A percentile compares a stretch with the other conserved stretches of the same genome.
phyloP scores from a whole-genome alignment of 2,888 invertebrate genomes.

The Polyommatus icarus region DNA sequence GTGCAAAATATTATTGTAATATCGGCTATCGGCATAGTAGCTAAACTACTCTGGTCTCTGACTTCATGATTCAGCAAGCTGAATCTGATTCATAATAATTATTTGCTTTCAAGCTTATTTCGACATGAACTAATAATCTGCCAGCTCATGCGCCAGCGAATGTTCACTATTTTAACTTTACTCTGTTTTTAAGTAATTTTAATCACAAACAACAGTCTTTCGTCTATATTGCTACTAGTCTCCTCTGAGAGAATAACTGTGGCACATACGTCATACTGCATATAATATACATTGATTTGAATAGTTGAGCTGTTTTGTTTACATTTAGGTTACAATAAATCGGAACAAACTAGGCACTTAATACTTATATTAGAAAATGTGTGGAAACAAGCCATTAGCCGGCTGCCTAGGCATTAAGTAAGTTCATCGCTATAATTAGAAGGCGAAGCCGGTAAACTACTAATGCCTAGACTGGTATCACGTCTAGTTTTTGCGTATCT shows the following conservation, averaged over 20 bases:
- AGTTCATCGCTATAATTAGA: slow-evolving; percentile 18
- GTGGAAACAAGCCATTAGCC: neutral
- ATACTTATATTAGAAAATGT: neutral
- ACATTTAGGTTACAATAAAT: neutral
- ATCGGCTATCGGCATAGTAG: too few relatives aligned
- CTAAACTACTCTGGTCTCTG: neutral
- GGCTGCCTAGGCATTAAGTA: neutral
- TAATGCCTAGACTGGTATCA: slow-evolving; percentile 39
- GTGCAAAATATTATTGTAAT: too few relatives aligned
- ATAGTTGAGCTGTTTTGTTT: neutral
- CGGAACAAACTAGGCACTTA: neutral
- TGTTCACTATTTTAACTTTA: neutral
- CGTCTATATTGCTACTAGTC: too few relatives aligned
- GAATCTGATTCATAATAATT: slow-evolving; percentile 9
- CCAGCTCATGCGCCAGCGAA: neutral
- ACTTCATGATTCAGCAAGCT: neutral
- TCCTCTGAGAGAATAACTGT: too few relatives aligned
- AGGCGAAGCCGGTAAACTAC: slow-evolving; percentile 32
- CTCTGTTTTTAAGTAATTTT: neutral
- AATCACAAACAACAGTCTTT: neutral
- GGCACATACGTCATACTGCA: too few relatives aligned
- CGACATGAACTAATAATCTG: neutral
- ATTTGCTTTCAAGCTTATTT: neutral
- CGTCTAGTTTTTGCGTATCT: slow-evolving; percentile 60
- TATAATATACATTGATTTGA: too few relatives aligned